phyloP scores from a whole-genome alignment of 2,888 invertebrate genomes.

The Drosophila yooni region DNA sequence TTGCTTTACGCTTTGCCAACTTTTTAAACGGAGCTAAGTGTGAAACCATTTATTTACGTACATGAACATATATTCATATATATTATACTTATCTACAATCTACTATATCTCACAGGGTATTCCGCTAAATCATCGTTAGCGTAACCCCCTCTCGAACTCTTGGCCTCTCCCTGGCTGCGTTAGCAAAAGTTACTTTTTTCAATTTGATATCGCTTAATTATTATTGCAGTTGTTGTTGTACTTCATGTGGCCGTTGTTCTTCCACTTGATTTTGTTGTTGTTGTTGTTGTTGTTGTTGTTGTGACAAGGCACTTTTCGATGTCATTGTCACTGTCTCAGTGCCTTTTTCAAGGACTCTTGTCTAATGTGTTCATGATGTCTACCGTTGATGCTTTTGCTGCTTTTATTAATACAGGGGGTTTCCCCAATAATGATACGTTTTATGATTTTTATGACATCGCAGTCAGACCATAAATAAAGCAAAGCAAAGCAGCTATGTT shows the following conservation, averaged over 20 bases:
- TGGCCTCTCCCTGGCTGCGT: slow-evolving; percentile 42
- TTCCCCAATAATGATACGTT: slow-evolving; percentile 67
- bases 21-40: slow-evolving; percentile 36
- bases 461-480: slow-evolving; percentile 69
- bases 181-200: slow-evolving; percentile 69
- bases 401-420: slow-evolving; percentile 37
- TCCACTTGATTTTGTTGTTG: slow-evolving; percentile 3
- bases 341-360: slow-evolving; percentile 54
- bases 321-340: slow-evolving; percentile 71
- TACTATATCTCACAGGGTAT: slow-evolving; percentile 25
- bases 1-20: slow-evolving; percentile 54
- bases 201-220: slow-evolving; percentile 78
- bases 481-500: slow-evolving; percentile 44
- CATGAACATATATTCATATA: slow-evolving; percentile 27
- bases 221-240: slow-evolving; percentile 55
- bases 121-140: slow-evolving; percentile 44
- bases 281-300: slow-evolving; percentile 43
- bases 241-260: slow-evolving; percentile 3
- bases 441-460: slow-evolving; percentile 74
- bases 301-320: slow-evolving; percentile 73
- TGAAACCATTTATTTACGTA: slow-evolving; percentile 25
- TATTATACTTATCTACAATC: slow-evolving; percentile 38
- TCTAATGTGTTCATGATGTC: slow-evolving; percentile 58
- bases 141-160: slow-evolving; percentile 1
- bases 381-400: slow-evolving; percentile 16